phyloP scores from a whole-genome alignment of 2,888 invertebrate species.

The Heliconius ethilla region DNA sequence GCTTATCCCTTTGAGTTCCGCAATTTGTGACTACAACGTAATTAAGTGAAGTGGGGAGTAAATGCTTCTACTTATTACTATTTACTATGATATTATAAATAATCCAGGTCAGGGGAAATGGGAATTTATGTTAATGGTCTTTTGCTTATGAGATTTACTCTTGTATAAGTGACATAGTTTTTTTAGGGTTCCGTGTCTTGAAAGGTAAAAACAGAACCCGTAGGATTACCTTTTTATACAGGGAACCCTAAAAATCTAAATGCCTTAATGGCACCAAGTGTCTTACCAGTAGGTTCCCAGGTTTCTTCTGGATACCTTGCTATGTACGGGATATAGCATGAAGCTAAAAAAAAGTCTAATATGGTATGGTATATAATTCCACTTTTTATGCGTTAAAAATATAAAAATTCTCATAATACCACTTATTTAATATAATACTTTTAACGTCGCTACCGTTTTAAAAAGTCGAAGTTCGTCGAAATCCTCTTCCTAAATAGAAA shows the following conservation, averaged over 20 bases:
- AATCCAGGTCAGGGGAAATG: slow-evolving; percentile 6
- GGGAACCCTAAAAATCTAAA: too few relatives aligned
- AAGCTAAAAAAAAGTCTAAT: too few relatives aligned
- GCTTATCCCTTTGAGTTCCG: slow-evolving; percentile 17
- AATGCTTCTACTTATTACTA: slow-evolving; percentile 18
- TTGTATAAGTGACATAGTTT: neutral
- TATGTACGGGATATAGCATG: too few relatives aligned
- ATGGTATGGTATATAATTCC: too few relatives aligned
- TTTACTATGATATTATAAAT: slow-evolving; percentile 11
- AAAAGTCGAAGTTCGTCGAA: slow-evolving; percentile 13
- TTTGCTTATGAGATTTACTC: neutral
- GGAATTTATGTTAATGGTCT: neutral
- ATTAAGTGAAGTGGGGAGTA: slow-evolving; percentile 26
- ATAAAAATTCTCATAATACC: neutral
- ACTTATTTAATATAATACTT: too few relatives aligned
- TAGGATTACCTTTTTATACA: too few relatives aligned
- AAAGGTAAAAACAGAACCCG: too few relatives aligned
- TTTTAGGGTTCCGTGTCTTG: too few relatives aligned
- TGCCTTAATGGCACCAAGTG: too few relatives aligned
- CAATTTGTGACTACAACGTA: slow-evolving; percentile 18
- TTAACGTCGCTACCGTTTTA: neutral
- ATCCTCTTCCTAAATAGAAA: slow-evolving; percentile 25
- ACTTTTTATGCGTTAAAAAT: neutral
- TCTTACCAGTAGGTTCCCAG: too few relatives aligned
- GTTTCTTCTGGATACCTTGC: too few relatives aligned